Base-by-base conservation (phyloP, 1,140 invertebrate species). In the Brachionus calyciflorus region DNA sequence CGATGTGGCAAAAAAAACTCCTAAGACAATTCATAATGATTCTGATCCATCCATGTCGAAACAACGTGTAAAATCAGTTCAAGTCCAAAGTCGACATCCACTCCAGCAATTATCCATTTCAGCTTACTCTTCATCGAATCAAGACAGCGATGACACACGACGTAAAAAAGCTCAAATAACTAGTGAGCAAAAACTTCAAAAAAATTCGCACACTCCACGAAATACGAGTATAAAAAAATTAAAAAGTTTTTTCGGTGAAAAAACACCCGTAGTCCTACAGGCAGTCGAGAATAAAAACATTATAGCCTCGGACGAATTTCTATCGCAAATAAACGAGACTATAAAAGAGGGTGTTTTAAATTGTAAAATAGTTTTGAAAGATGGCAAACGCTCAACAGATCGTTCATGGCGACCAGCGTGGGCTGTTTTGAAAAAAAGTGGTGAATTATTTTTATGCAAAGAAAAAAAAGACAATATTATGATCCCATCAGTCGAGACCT, bases 321-420 rank as follows among this genome's bases (percentile, higher is more conserved):
- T 73, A 26, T 17, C 69, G 9, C 28, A 53, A 19, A 41, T 44
- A 41, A 65, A 44, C 60, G 37, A 60, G 14, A 48, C 57, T 3
- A 26, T 60, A 19, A 77, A 77, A 60, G 76, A 77, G 19, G 76
- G 76, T 17, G 40, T 63, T 9, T 14, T 77, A 5, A 46, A 48
- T 30, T 77, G 76, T 57, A 77, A 77, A 49, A 49, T 55, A 46
- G 30, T 77, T 12, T 21, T 65, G 1, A 65, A 63, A 63, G 48
- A 65, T 21, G 57, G 57, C 30, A 55, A 55, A 24, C 37, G 41
- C 3, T 55, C 76, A 0, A 37, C n/a, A 0, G 76, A 77, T 33
- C 55, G 76, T n/a, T 77, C 76, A 37, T 77, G 76, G 76, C 55
- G 48, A 0, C 40, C 49, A 4, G 76, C 76, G 5, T 77, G 76